Evolutionary conservation across 2,888 invertebrate species (phyloP).

Genomic region (Metopia argyrocephala): DNA sequence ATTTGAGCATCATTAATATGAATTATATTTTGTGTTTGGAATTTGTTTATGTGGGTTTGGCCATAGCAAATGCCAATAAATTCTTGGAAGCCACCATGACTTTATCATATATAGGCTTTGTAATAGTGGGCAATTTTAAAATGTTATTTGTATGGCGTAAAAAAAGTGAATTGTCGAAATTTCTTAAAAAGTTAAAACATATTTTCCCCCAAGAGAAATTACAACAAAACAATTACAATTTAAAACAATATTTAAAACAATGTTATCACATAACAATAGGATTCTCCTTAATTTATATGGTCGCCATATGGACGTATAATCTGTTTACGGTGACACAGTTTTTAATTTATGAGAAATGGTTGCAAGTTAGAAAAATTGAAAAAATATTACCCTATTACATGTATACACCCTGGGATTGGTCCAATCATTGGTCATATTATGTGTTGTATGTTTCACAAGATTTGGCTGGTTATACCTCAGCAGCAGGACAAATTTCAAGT

Average conservation of each 20-base stretch:
- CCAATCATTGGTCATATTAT: slow-evolving; percentile 67
- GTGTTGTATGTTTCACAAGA: slow-evolving; percentile 66
- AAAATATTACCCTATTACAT: slow-evolving; percentile 68
- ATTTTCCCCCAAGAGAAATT: slow-evolving; percentile 61
- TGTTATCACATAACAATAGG: slow-evolving; percentile 66
- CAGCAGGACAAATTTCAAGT: slow-evolving; percentile 70
- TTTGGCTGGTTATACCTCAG: slow-evolving; percentile 69
- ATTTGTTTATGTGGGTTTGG: slow-evolving; percentile 55
- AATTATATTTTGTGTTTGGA: slow-evolving; percentile 12
- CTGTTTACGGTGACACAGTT: slow-evolving; percentile 69
- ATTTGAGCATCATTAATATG: slow-evolving; percentile 58
- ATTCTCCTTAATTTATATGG: slow-evolving; percentile 70
- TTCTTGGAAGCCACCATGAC: slow-evolving; percentile 67
- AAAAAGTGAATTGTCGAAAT: slow-evolving; percentile 48
- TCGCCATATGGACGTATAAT: slow-evolving; percentile 74
- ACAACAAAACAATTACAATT: slow-evolving; percentile 57
- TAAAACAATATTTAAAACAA: slow-evolving; percentile 64
- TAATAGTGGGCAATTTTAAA: slow-evolving; percentile 65
- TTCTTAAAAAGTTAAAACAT: slow-evolving; percentile 56
- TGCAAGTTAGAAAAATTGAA: slow-evolving; percentile 59
- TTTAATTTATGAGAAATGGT: slow-evolving; percentile 64
- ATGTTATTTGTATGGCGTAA: slow-evolving; percentile 62
- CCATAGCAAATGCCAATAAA: slow-evolving; percentile 56
- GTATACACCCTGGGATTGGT: slow-evolving; percentile 69
- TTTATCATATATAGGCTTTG: slow-evolving; percentile 66